Percentiles rank a stretch among this genome's conserved stretches.
Evolutionary conservation across 2,888 invertebrate species (phyloP).

Genomic region (Bruchidius siliquastri): DNA sequence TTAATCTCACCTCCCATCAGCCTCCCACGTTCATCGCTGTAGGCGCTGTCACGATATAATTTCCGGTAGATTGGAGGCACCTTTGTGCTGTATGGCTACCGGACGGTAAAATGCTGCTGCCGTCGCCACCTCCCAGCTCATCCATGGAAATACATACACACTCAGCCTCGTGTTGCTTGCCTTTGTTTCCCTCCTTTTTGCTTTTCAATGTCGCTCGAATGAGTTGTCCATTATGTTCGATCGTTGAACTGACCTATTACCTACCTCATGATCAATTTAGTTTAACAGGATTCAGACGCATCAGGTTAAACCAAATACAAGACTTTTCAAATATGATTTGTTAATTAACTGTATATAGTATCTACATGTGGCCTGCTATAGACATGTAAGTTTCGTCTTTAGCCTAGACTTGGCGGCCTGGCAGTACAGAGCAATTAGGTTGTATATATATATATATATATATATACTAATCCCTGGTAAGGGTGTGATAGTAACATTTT

Average conservation of each 20-base stretch:
- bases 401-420: too few relatives aligned
- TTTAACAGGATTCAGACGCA: neutral
- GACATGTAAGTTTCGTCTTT: too few relatives aligned
- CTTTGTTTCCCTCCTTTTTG: neutral
- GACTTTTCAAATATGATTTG: too few relatives aligned
- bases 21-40: neutral
- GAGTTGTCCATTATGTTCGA: neutral
- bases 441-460: too few relatives aligned
- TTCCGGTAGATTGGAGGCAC: constrained; percentile 3
- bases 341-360: too few relatives aligned
- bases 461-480: too few relatives aligned
- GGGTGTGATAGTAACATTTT: too few relatives aligned
- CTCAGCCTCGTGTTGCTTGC: neutral
- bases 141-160: neutral
- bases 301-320: neutral
- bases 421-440: too few relatives aligned
- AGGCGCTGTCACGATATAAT: constrained; percentile 1
- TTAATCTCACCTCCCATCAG: neutral
- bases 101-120: constrained; percentile 1
- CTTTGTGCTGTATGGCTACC: constrained; percentile 1
- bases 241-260: neutral
- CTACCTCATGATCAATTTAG: neutral
- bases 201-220: neutral
- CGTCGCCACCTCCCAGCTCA: neutral
- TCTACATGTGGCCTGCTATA: too few relatives aligned